These are phyloP conservation scores for Amiota minor DNA, from an alignment of 2,888 invertebrate species.

Conservation along the genomic window DNA sequence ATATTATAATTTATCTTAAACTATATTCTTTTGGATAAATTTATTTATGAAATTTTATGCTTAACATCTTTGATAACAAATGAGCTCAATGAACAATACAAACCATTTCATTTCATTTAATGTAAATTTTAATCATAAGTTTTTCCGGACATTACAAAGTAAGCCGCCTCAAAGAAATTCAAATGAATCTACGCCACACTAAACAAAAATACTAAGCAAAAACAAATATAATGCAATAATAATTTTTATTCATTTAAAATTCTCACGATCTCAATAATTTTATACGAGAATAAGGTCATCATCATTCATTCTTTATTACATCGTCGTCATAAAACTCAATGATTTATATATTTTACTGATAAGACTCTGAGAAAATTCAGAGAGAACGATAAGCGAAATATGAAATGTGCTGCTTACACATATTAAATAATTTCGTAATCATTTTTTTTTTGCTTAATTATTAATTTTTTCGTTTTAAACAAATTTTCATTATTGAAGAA, in stretches of 20 bases:
- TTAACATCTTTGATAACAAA: too few species aligned
- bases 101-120: too few species aligned
- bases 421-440: too few species aligned
- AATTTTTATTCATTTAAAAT: constrained; percentile 13
- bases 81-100: too few species aligned
- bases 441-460: background rate
- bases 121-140: too few species aligned
- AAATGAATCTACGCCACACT: too few species aligned
- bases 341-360: background rate
- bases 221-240: background rate
- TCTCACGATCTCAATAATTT: constrained; percentile 27
- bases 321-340: background rate
- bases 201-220: background rate
- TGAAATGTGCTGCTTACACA: too few species aligned
- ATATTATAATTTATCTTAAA: too few species aligned
- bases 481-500: background rate
- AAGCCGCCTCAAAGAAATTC: background rate
- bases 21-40: too few species aligned
- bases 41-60: too few species aligned
- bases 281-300: constrained; percentile 23
- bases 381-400: too few species aligned
- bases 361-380: too few species aligned
- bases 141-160: background rate
- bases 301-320: background rate
- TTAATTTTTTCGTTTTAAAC: background rate